Base-by-base conservation (phyloP, 2,888 invertebrate species). In the Trilocha varians region DNA sequence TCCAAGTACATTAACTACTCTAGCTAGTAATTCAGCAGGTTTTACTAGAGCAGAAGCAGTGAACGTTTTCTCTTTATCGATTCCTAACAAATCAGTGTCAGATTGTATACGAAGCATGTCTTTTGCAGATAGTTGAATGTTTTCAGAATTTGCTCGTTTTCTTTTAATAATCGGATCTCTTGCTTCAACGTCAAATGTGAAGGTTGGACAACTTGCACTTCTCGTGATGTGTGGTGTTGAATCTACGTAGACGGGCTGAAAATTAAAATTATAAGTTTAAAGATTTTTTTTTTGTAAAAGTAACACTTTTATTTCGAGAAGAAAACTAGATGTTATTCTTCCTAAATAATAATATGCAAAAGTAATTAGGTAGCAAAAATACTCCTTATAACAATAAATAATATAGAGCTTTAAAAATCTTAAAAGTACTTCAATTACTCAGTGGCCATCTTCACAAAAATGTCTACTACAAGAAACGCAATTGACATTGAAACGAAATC, bases 51-150 rank as follows among this genome's bases (percentile, higher is more conserved):
- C 91, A 47, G 90, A 89, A 1, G 90, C 88, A 14, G 90, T 89
- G 62, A 93, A 93, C 0, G 95, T 94, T 47, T 90, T 91, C 52
- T 91, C 91, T 58, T 91, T 91, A 66, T 95, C 93, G 49, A 95
- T 93, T 34, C 90, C 88, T 45, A 90, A 88, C 36, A 95, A 79
- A 70, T 95, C 94, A 0, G 92, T 91, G 55, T 95, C 95, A 0
- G 94, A 95, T 49, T 91, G 90, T 39, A 91, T 90, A 42, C 92
- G 87, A 3, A 91, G 71, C 70, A 86, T 79, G 38, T 84, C 83
- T 59, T 66, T 76, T n/a, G 71, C 68, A 11, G 73, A 67, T 15
- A 82, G 54, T 55, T 87, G 82, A 44, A 88, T 88, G 45, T 90
- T 89, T 66, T 90, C 90, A 1, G 91, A 91, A 54, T 90, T 90